Evolutionary conservation across 2,888 invertebrate genomes (phyloP), one percentile per base, ranked within the genome.

Genomic region (Agriopis aurantiaria): DNA sequence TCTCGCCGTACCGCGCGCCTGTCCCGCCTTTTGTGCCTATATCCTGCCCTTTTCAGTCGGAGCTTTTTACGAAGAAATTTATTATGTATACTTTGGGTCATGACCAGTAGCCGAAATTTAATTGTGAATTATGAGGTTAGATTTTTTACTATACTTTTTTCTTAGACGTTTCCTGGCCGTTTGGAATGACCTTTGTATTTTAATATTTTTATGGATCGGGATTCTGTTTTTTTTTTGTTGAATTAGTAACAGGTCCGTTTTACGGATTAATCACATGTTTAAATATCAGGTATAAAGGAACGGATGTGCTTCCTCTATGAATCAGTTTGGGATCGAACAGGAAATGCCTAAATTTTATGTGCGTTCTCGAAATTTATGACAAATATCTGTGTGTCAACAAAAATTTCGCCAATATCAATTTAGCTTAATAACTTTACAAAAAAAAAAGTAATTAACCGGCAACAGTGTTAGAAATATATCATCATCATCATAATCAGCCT

Each of bases 1-100:
- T 88, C 85, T 85, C 85, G 79, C 84, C 81, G 78, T 81, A 82
- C 84, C 78, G 86, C 78, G 8, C 56, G 83, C 81, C 88, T 85
- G 87, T 85, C 88, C 86, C 85, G 86, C 86, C 90, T 87, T 80
- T 92, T 93, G 91, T 91, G 86, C 76, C 85, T 46, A 86, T 89
- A 93, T 93, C 93, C 93, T 93, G 93, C 88, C 88, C 92, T 91
- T 93, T 93, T 92, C 92, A 92, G 87, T 85, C 89, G 85, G 82
- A 85, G 87, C 93, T 94, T 94, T 93, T 93, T 92, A 93, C 86
- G 88, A 88, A 91, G 89, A 93, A 90, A 93, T 94, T 94, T 93
- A 93, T 93, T 90, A 92, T 92, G 88, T 93, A 90, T 88, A 88
- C 90, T 89, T 90, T 92, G 86, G 90, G 89, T 85, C 92, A 91